Percentiles rank a stretch among this genome's conserved stretches.
phyloP scores from a whole-genome alignment of 2,888 invertebrate genomes.

The Trimorus sp. region DNA sequence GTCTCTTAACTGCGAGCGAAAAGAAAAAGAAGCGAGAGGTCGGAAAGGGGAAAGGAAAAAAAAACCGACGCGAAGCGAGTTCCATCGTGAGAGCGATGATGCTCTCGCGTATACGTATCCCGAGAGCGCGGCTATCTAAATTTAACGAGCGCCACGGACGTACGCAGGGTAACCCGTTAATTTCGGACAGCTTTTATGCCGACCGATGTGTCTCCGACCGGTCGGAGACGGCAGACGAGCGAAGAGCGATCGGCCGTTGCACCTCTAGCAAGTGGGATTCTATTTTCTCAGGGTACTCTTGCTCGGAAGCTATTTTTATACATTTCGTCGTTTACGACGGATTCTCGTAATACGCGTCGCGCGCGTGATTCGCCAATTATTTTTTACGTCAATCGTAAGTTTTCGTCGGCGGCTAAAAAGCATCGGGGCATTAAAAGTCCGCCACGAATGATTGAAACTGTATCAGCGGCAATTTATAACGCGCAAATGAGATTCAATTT shows the following conservation, averaged over 20 bases:
- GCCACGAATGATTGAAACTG: no score
- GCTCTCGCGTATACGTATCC: slow-evolving; percentile 71
- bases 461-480: no score
- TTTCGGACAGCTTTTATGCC: slow-evolving; percentile 72
- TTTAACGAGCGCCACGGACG: slow-evolving; percentile 73
- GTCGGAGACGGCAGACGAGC: slow-evolving; percentile 66
- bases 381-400: slow-evolving; percentile 48
- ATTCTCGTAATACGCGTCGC: slow-evolving; percentile 60
- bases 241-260: slow-evolving; percentile 69
- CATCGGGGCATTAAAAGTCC: no score
- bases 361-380: slow-evolving; percentile 54
- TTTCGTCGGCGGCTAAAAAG: no score
- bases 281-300: slow-evolving; percentile 65
- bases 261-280: slow-evolving; percentile 66
- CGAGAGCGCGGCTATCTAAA: slow-evolving; percentile 74
- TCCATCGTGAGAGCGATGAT: slow-evolving; percentile 63
- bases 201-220: slow-evolving; percentile 70
- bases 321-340: slow-evolving; percentile 64
- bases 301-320: slow-evolving; percentile 63
- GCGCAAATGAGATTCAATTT: no score
- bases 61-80: slow-evolving; percentile 38
- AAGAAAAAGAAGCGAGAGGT: slow-evolving; percentile 25
- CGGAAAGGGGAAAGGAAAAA: slow-evolving; percentile 27
- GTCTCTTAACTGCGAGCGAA: slow-evolving; percentile 25
- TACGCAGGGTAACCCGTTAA: slow-evolving; percentile 72